A percentile compares a stretch with the other conserved stretches of the same genome.
These are phyloP conservation scores for Lithophane ornitopus DNA, from an alignment of 2,888 invertebrate species.

Conservation along the genomic window DNA sequence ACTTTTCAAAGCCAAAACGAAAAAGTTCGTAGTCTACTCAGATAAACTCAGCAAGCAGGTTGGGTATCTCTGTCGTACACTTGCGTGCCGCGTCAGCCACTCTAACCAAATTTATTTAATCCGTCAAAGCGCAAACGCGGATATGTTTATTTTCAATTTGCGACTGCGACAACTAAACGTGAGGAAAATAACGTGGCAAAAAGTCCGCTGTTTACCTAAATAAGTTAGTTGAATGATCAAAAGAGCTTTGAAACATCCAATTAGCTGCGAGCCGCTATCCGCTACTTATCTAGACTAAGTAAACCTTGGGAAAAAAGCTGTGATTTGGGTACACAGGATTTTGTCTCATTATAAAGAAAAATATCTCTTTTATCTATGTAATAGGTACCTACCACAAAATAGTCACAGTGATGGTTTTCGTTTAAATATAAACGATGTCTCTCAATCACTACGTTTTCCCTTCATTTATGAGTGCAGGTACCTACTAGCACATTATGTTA, in stretches of 20 bases:
- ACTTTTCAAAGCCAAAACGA: background rate
- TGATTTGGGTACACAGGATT: slow-evolving; percentile 23
- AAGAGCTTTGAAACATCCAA: slow-evolving; percentile 59
- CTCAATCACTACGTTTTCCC: too few species aligned
- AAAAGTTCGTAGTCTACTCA: background rate
- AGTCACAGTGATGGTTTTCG: background rate
- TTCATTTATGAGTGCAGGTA: background rate
- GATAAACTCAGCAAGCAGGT: slow-evolving; percentile 14
- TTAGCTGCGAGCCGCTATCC: slow-evolving; percentile 48
- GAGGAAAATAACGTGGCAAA: slow-evolving; percentile 46
- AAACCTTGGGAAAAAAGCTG: slow-evolving; percentile 9
- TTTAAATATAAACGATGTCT: background rate
- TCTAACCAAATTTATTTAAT: slow-evolving; percentile 65
- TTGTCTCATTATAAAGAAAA: slow-evolving; percentile 11
- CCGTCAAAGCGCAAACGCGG: slow-evolving; percentile 71
- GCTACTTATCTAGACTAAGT: slow-evolving; percentile 35
- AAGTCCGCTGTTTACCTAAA: slow-evolving; percentile 57
- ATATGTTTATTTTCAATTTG: slow-evolving; percentile 80
- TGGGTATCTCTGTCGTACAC: background rate
- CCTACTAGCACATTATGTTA: background rate
- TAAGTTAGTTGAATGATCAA: slow-evolving; percentile 64
- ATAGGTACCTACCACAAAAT: background rate
- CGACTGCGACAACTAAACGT: slow-evolving; percentile 44
- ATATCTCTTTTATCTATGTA: background rate
- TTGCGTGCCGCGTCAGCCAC: background rate